Conservation (phyloP, 2,888 invertebrate genomes). For the Plusia festucae region DNA sequence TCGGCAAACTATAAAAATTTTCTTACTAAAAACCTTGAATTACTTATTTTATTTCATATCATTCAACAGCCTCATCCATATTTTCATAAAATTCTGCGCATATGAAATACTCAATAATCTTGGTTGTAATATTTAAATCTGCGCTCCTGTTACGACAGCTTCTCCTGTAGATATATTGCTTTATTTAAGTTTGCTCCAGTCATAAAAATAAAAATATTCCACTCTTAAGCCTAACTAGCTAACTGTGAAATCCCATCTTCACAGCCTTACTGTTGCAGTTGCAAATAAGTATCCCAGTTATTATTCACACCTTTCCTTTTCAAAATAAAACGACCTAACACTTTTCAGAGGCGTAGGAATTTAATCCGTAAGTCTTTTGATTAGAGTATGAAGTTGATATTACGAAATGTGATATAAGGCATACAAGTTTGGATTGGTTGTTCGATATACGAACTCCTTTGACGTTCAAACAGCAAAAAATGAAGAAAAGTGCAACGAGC, state of each 20-base stretch:
- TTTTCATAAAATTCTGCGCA: slow-evolving; percentile 26
- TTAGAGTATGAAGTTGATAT: slow-evolving; percentile 42
- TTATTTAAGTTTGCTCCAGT: slow-evolving; percentile 58
- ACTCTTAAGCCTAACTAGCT: slow-evolving; percentile 64
- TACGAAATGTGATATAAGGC: slow-evolving; percentile 28
- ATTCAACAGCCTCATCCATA: slow-evolving; percentile 8
- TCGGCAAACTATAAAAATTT: background rate
- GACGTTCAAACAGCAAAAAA: slow-evolving; percentile 72
- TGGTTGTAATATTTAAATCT: slow-evolving; percentile 75
- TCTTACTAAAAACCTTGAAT: background rate
- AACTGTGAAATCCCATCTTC: slow-evolving; percentile 74
- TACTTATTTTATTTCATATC: background rate
- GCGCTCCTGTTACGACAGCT: slow-evolving; percentile 63
- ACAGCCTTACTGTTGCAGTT: slow-evolving; percentile 68
- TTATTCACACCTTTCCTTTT: slow-evolving; percentile 70
- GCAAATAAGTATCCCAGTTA: slow-evolving; percentile 75
- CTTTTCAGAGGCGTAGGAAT: slow-evolving; percentile 26
- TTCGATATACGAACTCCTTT: slow-evolving; percentile 66
- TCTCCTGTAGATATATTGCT: slow-evolving; percentile 65
- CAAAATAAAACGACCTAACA: slow-evolving; percentile 41
- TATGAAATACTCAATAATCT: slow-evolving; percentile 55
- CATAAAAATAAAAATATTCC: slow-evolving; percentile 52
- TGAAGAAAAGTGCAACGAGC: slow-evolving; percentile 63
- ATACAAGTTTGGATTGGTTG: slow-evolving; percentile 40
- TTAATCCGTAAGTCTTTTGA: slow-evolving; percentile 30